Evolutionary conservation across 2,797 vertebrate species (phyloP).

Genomic region (Leontocebus nigricollis): DNA sequence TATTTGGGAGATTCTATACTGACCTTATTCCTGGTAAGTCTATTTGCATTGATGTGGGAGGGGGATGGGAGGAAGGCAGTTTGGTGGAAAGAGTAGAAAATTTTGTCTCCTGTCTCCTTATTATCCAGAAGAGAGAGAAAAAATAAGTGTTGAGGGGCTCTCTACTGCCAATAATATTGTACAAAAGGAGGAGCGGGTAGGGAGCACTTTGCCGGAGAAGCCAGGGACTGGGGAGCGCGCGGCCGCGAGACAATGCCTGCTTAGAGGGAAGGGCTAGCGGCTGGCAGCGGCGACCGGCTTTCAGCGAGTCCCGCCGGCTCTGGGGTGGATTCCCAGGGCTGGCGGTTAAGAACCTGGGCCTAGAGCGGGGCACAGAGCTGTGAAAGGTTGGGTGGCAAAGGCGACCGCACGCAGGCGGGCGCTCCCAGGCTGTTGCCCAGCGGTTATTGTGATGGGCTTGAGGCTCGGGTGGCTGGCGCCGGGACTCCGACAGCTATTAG

Average conservation of each 20-base stretch:
- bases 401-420: not conserved
- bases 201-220: conserved; percentile 40
- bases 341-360: not conserved
- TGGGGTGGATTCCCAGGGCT: not conserved
- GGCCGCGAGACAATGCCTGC: conserved; percentile 73
- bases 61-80: conserved; percentile 36
- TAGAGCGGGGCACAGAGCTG: not conserved
- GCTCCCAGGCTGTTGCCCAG: not conserved
- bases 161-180: conserved; percentile 17
- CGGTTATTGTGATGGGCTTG: not conserved
- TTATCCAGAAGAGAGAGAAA: not conserved
- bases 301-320: not conserved
- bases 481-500: not conserved
- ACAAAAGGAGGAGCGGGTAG: conserved; percentile 71
- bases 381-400: not conserved
- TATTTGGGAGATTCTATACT: conserved; percentile 66
- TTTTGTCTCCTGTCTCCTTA: not conserved
- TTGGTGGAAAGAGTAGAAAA: not conserved
- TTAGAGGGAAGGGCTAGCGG: not conserved
- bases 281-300: not conserved
- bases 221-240: conserved; percentile 53
- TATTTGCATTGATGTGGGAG: not conserved
- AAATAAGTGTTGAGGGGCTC: not conserved
- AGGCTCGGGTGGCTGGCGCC: not conserved
- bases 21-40: conserved; percentile 83